Evolutionary conservation across 1,140 invertebrate species (phyloP).

Genomic region (Mycetomoellerius zeteki): DNA sequence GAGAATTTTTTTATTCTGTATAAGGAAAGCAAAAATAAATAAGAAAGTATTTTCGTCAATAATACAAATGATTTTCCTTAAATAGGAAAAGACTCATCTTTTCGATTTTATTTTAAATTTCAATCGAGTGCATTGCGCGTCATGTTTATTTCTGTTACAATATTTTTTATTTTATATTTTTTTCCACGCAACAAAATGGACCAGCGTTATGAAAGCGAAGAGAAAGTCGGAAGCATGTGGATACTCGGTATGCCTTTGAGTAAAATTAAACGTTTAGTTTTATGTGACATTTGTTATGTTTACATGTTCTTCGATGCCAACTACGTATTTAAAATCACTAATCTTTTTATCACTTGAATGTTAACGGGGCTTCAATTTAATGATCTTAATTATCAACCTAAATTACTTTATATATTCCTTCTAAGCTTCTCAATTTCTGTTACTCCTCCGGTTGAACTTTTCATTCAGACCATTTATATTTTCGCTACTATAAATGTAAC

Average conservation of each 20-base stretch:
- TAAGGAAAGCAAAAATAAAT: no score
- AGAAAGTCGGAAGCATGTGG: background rate
- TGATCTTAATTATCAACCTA: background rate
- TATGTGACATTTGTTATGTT: conserved; percentile 1
- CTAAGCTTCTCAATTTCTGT: background rate
- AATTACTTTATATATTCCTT: background rate
- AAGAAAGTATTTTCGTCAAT: no score
- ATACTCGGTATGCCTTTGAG: conserved; percentile 21
- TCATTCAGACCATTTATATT: background rate
- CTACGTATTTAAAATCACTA: conserved; percentile 22
- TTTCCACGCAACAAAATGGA: background rate
- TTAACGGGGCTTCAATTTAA: conserved; percentile 1
- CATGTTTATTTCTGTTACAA: background rate
- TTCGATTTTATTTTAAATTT: conserved; percentile 12
- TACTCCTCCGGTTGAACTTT: background rate
- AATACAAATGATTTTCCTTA: no score
- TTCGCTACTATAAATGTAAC: background rate
- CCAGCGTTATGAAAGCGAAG: background rate
- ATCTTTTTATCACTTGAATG: background rate
- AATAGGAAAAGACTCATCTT: background rate
- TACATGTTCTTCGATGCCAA: background rate
- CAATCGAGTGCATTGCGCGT: background rate
- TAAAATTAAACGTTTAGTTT: conserved; percentile 39
- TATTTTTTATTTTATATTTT: conserved; percentile 18
- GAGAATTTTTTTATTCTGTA: background rate